These are phyloP conservation scores for Notodonta ziczac DNA, from an alignment of 2,888 invertebrate genomes.

Conservation along the genomic window DNA sequence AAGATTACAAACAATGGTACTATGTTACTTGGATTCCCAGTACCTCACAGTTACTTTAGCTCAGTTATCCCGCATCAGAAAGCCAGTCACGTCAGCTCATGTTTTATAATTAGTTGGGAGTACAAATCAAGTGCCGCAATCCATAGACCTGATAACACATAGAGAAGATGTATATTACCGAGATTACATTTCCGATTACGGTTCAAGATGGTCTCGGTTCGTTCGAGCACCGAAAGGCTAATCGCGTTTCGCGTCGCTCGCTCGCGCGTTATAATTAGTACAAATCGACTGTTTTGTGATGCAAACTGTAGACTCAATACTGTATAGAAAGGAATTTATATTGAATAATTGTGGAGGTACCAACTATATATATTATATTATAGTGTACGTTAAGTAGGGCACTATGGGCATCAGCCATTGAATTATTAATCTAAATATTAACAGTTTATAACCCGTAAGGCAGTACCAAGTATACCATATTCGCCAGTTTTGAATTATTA, in stretches of 20 bases:
- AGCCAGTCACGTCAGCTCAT: background rate
- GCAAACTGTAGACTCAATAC: conserved; percentile 50
- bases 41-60: background rate
- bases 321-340: conserved; percentile 42
- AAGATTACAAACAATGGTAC: background rate
- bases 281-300: conserved; percentile 72
- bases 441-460: too few relatives aligned
- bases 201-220: conserved; percentile 20
- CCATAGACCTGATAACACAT: background rate
- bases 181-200: conserved; percentile 6
- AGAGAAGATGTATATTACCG: conserved; percentile 5
- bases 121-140: background rate
- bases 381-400: too few relatives aligned
- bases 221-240: conserved; percentile 69
- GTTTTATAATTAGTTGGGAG: background rate
- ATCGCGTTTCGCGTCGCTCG: conserved; percentile 67
- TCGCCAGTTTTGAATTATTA: too few relatives aligned
- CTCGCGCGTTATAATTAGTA: conserved; percentile 84
- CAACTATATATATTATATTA: too few relatives aligned
- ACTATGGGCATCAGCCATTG: too few relatives aligned
- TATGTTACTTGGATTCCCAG: background rate
- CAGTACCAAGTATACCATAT: too few relatives aligned
- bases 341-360: background rate
- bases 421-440: too few relatives aligned
- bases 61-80: background rate